Base-by-base conservation (phyloP, 1,140 invertebrate species). In the Zaprionus kolodkinae region DNA sequence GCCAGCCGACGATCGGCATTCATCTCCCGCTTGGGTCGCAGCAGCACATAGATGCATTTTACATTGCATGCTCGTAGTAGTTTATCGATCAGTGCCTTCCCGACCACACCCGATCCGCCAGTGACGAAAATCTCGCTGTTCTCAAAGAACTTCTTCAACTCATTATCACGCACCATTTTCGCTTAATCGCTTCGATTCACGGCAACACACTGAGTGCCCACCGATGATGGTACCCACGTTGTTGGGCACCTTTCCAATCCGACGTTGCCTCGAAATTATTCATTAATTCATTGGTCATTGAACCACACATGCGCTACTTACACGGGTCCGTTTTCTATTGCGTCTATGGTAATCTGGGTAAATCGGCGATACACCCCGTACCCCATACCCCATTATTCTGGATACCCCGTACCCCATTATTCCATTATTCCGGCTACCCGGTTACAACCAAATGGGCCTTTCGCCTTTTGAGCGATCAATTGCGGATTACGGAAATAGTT, bases 31-130 rank as follows among this genome's bases (percentile, higher is more conserved):
- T 96, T 96, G 6, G 94, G 93, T 33, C 96, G 93, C 54, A 96
- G 93, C 13, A 96, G 93, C 15, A 96, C 80, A 82, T 95, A 97
- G 45, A 97, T 94, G 54, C 90, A 94, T 3, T 93, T 92, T 9
- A 96, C 85, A 17, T 94, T 94, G 93, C 96, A 96, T 25, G 94
- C 94, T 52, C 95, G 93, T 6, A 96, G 92, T n/a, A 96, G 89
- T 90, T 96, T 96, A 91, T 96, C 96, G 17, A 96, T 93, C 15
- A 96, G 89, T 15, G 96, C 95, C 93, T 96, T 96, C 17, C 95
- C 95, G 17, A 92, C 83, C 77, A 96, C 95, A 17, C 97, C 97
- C 12, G 96, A 96, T 0, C 94, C 95, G 17, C 96, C 96, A 2
- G 95, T 96, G 11, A 96, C 93, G 67, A 97, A 96, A 54, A 96